Evolutionary conservation across 92 coral and sea anemone genomes (phyloP), one percentile per base, ranked within the genome.

Genomic region (Pocillopora meandrina): DNA sequence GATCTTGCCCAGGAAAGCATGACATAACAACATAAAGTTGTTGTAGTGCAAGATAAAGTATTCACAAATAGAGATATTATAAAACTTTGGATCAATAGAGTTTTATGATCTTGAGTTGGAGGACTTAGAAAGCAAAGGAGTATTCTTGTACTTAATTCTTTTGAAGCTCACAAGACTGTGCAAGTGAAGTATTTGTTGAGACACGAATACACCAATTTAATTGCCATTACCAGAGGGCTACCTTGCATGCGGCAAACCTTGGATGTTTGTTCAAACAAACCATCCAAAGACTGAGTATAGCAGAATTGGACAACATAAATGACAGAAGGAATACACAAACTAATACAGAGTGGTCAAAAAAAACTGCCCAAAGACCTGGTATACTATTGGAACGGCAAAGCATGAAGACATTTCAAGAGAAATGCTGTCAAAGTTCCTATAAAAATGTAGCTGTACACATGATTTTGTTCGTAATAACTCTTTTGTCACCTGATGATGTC

Each of bases 81-180:
- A 3, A 67, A 67, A 67, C 20, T 67, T 67, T 67, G 18, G 72
- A 67, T 67, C 23, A 26, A 67, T 17, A 67, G 31, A 67, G 72
- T 67, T 17, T 67, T 17, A 10, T 26, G 72, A 67, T 67, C 72
- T 17, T n/a, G 72, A 67, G 10, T 67, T 67, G 72, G 72, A n/a
- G 23, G 23, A 26, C 31, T 26, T 26, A 26, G 0, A 26, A 26
- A 26, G 34, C 75, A 26, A 58, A 84, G 90, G 49, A 83, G 82
- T 65, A 81, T 87, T 62, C 90, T 87, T 69, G 90, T 87, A 56
- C 82, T 72, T 21, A 86, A 87, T 59, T 77, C 80, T 56, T 87
- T 87, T 64, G 86, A 78, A 67, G 90, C 87, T 78, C 91, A 87
- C 66, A 67, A 82, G 78, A 87, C 90, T 61, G 12, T 69, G 77